Evolutionary conservation across 2,797 vertebrate genomes (phyloP).

Genomic region (Microtus californicus): DNA sequence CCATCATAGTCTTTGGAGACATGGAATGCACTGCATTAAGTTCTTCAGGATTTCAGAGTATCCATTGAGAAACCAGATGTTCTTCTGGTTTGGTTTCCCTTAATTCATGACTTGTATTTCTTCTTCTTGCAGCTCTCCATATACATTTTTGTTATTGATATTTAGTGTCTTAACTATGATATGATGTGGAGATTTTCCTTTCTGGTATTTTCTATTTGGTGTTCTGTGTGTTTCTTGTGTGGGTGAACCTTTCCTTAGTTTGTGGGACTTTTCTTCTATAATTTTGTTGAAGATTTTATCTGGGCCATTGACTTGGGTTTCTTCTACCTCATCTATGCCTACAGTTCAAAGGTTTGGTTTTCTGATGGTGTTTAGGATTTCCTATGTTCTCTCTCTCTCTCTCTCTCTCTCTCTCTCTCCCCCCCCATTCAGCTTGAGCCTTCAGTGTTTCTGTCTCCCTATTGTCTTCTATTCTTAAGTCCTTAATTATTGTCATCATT

Average conservation of each 20-base stretch:
- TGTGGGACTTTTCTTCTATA: background rate
- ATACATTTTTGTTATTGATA: background rate
- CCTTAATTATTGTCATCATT: background rate
- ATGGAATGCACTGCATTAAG: background rate
- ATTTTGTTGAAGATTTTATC: background rate
- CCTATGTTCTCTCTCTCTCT: background rate
- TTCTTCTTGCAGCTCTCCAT: background rate
- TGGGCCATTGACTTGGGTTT: background rate
- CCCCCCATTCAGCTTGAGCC: background rate
- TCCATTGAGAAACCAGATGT: background rate
- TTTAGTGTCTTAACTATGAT: background rate
- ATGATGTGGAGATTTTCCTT: background rate
- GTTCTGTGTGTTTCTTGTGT: background rate
- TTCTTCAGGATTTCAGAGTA: background rate
- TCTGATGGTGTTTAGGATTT: background rate
- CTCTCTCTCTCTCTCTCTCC: background rate
- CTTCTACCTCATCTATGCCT: background rate
- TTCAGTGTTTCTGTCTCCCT: background rate
- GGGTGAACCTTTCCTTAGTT: background rate
- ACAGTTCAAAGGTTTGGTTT: background rate
- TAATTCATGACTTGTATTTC: background rate
- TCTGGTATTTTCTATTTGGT: background rate
- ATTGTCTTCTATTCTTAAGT: background rate
- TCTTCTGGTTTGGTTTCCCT: background rate
- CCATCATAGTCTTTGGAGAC: background rate